A percentile compares a stretch with the other conserved stretches of the same genome.
phyloP scores from a whole-genome alignment of 2,888 invertebrate genomes.

The Zygogramma bicolorata region DNA sequence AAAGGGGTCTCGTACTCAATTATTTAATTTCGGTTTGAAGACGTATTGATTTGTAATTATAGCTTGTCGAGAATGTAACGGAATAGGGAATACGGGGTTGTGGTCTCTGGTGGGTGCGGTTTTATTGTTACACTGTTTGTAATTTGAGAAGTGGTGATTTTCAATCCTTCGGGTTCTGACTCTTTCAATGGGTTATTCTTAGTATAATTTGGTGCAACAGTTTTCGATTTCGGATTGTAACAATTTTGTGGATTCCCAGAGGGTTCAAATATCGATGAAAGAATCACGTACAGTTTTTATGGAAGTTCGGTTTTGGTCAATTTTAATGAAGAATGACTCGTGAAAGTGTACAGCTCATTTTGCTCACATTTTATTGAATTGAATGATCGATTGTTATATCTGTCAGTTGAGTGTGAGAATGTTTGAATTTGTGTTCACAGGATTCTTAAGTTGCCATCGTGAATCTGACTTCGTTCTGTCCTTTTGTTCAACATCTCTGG shows the following conservation, averaged over 20 bases:
- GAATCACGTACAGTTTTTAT: background rate
- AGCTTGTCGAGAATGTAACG: conserved; percentile 20
- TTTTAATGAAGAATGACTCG: no score
- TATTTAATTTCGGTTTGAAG: conserved; percentile 23
- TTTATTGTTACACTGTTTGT: conserved; percentile 10
- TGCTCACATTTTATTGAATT: no score
- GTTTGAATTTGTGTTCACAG: no score
- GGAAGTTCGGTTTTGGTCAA: no score
- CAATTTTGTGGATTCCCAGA: background rate
- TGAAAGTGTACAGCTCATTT: no score
- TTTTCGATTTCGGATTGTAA: background rate
- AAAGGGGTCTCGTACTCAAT: conserved; percentile 23
- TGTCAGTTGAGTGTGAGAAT: no score
- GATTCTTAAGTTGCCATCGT: no score
- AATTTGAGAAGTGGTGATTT: conserved; percentile 23
- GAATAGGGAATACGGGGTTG: conserved; percentile 22
- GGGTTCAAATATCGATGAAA: background rate
- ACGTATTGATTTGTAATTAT: conserved; percentile 31
- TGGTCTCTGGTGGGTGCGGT: conserved; percentile 13
- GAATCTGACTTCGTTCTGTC: no score
- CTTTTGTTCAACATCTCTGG: no score
- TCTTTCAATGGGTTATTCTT: background rate
- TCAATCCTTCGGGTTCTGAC: conserved; percentile 5
- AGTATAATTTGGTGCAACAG: background rate
- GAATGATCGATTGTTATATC: no score